Conservation (phyloP, 2,797 vertebrate species). For the Chrosomus eos region DNA sequence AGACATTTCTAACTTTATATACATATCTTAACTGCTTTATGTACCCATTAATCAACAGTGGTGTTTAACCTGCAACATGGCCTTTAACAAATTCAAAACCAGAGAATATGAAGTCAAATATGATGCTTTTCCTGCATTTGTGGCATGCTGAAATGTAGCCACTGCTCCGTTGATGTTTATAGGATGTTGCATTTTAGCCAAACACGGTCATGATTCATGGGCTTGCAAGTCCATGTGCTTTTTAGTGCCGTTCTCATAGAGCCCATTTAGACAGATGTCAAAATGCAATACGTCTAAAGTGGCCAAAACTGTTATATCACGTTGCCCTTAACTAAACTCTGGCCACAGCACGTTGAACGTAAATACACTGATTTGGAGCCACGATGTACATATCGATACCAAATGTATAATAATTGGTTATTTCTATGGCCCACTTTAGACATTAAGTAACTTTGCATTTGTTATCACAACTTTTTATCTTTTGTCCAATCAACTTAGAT, state of each 20-base stretch:
- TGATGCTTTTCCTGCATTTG: neutral
- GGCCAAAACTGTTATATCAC: neutral
- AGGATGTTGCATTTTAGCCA: conserved; percentile 29
- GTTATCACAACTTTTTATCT: too few species aligned
- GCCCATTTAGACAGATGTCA: conserved; percentile 14
- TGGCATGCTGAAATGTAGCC: neutral
- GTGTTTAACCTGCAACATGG: too few species aligned
- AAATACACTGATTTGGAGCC: neutral
- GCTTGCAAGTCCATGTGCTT: neutral
- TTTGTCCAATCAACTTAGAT: too few species aligned
- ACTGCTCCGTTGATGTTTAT: conserved; percentile 6
- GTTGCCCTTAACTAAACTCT: neutral
- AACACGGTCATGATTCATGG: conserved; percentile 9
- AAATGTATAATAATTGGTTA: neutral
- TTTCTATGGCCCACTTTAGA: neutral
- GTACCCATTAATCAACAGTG: too few species aligned
- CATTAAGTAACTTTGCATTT: too few species aligned
- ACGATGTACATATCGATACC: neutral
- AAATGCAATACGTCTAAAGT: neutral
- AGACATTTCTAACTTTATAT: too few species aligned
- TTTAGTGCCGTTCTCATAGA: conserved; percentile 17
- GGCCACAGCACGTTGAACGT: neutral
- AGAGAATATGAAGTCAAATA: conserved; percentile 6
- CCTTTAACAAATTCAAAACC: conserved; percentile 6
- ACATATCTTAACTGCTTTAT: too few species aligned